phyloP scores from a whole-genome alignment of 2,797 vertebrate genomes.

The Sphenopsis melanotis region DNA sequence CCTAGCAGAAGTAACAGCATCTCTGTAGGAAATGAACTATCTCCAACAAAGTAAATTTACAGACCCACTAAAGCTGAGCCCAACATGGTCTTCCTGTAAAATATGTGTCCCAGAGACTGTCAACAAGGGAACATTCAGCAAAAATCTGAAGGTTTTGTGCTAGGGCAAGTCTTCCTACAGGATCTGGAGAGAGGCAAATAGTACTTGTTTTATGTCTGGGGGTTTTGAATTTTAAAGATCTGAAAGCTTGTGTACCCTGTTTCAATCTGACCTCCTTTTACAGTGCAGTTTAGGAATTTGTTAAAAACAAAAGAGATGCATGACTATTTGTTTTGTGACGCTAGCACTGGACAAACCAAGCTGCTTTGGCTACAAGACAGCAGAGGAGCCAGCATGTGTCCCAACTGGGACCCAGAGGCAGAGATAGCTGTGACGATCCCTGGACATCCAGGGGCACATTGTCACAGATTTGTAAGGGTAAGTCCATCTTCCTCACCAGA shows the following conservation, averaged over 20 bases:
- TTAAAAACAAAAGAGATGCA: not conserved
- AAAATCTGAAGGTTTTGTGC: not conserved
- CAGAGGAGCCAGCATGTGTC: not conserved
- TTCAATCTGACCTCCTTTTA: not conserved
- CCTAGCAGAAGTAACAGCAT: not conserved
- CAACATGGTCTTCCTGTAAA: not conserved
- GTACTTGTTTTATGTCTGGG: not conserved
- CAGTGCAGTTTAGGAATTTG: not conserved
- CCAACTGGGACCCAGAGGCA: rapidly evolving
- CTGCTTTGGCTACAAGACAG: not conserved
- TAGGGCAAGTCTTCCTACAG: not conserved
- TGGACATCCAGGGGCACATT: rapidly evolving
- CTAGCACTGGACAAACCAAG: not conserved
- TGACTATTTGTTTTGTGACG: not conserved
- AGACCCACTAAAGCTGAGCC: not conserved
- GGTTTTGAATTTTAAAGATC: not conserved
- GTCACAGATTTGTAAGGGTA: rapidly evolving
- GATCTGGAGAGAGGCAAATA: not conserved
- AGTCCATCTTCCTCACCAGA: not conserved
- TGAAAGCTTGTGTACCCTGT: not conserved
- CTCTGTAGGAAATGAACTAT: not conserved
- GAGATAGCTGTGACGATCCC: rapidly evolving
- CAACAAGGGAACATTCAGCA: not conserved
- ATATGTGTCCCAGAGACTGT: not conserved
- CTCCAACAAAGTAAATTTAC: not conserved